A percentile compares a stretch with the other conserved stretches of the same genome.
phyloP scores from a whole-genome alignment of 1,140 invertebrate species.

The Leptinotarsa undecemlineata region DNA sequence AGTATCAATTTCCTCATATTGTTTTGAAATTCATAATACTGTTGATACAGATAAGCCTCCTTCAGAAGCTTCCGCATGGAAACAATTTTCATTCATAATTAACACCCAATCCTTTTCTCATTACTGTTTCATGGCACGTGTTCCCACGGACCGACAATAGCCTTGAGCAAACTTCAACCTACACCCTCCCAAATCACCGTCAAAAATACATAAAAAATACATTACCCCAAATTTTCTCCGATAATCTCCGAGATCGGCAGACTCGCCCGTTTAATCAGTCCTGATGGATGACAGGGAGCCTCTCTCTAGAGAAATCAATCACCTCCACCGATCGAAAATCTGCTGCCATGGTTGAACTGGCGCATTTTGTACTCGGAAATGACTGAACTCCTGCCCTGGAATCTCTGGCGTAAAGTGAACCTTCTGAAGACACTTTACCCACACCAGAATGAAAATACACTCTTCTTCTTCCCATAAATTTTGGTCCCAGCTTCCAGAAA shows the following conservation, averaged over 20 bases:
- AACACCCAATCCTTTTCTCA: neutral
- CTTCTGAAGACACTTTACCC: no score
- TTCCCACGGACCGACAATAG: neutral
- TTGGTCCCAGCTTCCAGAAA: no score
- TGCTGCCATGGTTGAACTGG: constrained; percentile 34
- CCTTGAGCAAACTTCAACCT: neutral
- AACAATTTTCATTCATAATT: neutral
- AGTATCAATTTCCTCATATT: no score
- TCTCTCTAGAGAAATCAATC: constrained; percentile 51
- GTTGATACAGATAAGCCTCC: neutral
- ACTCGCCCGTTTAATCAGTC: constrained; percentile 47
- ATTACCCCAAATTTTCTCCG: constrained; percentile 50
- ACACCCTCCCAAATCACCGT: neutral
- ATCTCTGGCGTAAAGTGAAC: no score
- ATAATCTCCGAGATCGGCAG: constrained; percentile 38
- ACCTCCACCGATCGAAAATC: constrained; percentile 48
- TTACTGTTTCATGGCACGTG: neutral
- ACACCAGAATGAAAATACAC: no score
- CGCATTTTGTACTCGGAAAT: no score
- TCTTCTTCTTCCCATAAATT: no score
- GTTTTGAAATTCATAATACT: no score
- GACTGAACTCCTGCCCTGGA: no score
- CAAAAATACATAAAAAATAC: constrained; percentile 46
- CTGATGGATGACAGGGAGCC: constrained; percentile 49
- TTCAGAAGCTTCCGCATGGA: neutral